Conservation (phyloP, 2,113 vertebrate genomes). For the Hassar affinis region DNA sequence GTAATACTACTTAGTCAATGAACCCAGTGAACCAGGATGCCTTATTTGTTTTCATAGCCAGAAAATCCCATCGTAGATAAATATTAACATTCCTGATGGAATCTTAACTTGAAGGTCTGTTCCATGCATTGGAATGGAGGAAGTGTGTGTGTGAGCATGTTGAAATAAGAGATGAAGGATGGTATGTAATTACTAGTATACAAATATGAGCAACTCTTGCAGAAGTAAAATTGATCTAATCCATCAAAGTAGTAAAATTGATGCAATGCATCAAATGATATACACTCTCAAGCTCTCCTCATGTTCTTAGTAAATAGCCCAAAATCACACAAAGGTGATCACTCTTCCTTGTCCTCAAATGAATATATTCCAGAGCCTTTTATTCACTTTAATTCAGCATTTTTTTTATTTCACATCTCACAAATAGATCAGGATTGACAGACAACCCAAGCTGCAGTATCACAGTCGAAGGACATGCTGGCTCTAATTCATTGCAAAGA, state of each 20-base stretch:
- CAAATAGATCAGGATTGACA: constrained; percentile 18
- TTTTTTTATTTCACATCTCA: not conserved
- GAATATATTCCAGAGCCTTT: not conserved
- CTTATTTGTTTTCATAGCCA: not conserved
- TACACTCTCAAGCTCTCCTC: not conserved
- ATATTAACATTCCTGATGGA: not conserved
- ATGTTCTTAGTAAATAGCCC: constrained; percentile 12
- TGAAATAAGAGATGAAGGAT: constrained; percentile 16
- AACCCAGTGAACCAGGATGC: not conserved
- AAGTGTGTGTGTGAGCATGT: not conserved
- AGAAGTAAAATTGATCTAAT: constrained; percentile 14
- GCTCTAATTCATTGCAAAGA: constrained; percentile 2
- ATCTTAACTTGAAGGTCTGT: not conserved
- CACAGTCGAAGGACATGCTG: not conserved
- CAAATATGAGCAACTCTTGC: not conserved
- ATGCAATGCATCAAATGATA: not conserved
- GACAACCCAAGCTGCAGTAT: not conserved
- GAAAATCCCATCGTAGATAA: not conserved
- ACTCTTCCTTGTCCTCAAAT: not conserved
- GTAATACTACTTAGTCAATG: not conserved
- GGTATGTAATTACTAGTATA: not conserved
- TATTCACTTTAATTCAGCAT: not conserved
- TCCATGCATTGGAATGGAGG: not conserved
- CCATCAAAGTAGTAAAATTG: constrained; percentile 11
- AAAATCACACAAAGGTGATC: constrained; percentile 5